Base-by-base conservation (phyloP, 2,888 invertebrate species). In the Drosophila acutilabella region DNA sequence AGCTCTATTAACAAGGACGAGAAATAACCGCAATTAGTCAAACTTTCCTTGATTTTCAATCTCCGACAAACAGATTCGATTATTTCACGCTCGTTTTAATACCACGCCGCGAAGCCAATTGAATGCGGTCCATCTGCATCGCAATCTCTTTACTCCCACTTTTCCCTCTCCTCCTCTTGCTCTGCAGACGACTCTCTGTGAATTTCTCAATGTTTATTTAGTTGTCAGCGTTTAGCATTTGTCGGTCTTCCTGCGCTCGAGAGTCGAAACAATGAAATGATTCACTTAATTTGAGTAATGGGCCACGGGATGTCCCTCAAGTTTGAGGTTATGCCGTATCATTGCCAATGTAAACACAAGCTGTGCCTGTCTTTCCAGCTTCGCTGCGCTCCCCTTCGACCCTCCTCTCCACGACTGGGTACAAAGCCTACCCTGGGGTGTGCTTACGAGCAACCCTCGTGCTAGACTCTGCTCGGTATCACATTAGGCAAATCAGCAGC, bases 231-330 rank as follows among this genome's bases (percentile, higher is more conserved):
- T 81, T 79, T 82, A 82, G 74, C 86, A 85, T 84, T 90, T 90
- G 81, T 76, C 68, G 74, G 91, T 89, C 78, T 86, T 90, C 89
- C 66, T 61, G 57, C 47, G 42, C 20, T 38, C 40, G 40, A 44
- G 59, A 50, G 56, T 54, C 75, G 76, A 83, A 87, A 85, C 88
- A 85, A 89, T 80, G 88, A 76, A 66, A 53, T 74, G 81, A 88
- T 84, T 89, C 90, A 89, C 89, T 90, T 89, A 90, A 89, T 89
- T 89, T 89, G 84, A 86, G 90, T 89, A 90, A 89, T 88, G 89
- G 89, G 79, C 84, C 74, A 68, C 69, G 66, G 66, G 54, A 66
- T 47, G 56, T 42, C 58, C 66, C 68, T 73, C 68, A 61, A 62
- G 50, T 74, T 72, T 75, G 83, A 86, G 88, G 83, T 80, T 83